Conservation (phyloP, 1,140 invertebrate species). For the Oryzaephilus surinamensis region DNA sequence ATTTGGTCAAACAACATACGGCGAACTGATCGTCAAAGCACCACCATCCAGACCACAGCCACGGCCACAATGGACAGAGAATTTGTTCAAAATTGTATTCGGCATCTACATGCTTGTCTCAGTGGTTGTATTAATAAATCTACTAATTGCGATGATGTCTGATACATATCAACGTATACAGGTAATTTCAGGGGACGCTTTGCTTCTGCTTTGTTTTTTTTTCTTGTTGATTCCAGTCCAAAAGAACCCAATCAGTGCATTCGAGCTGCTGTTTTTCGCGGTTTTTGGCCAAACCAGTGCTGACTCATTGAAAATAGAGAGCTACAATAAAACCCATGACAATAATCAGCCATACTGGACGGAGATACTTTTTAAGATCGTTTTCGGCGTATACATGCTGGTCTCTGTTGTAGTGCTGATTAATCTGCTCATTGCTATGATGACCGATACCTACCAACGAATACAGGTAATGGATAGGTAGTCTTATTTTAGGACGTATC, state of each 20-base stretch:
- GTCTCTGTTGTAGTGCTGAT: conserved; percentile 97
- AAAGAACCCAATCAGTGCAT: conserved; percentile 74
- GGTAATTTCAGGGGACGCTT: conserved; percentile 41
- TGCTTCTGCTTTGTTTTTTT: conserved; percentile 26
- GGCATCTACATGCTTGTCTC: conserved; percentile 96
- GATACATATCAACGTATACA: conserved; percentile 98
- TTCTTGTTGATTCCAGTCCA: conserved; percentile 66
- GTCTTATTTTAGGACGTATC: no score
- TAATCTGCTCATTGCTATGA: conserved; percentile 99
- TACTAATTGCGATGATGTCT: conserved; percentile 99
- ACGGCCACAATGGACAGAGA: conserved; percentile 63
- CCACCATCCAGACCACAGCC: conserved; percentile 22
- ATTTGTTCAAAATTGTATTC: conserved; percentile 78
- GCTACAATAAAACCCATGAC: conserved; percentile 31
- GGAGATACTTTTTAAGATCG: conserved; percentile 67
- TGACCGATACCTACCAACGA: conserved; percentile 99
- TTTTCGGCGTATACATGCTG: conserved; percentile 92
- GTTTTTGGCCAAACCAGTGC: conserved; percentile 95
- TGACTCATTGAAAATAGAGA: conserved; percentile 54
- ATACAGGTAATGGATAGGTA: conserved; percentile 64
- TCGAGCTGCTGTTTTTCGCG: conserved; percentile 97
- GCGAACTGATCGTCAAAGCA: conserved; percentile 58
- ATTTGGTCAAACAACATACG: conserved; percentile 90
- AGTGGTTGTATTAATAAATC: conserved; percentile 94
- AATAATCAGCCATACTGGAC: conserved; percentile 62